Base-by-base conservation (phyloP, 1,140 invertebrate species). In the Saccostrea glomerata region DNA sequence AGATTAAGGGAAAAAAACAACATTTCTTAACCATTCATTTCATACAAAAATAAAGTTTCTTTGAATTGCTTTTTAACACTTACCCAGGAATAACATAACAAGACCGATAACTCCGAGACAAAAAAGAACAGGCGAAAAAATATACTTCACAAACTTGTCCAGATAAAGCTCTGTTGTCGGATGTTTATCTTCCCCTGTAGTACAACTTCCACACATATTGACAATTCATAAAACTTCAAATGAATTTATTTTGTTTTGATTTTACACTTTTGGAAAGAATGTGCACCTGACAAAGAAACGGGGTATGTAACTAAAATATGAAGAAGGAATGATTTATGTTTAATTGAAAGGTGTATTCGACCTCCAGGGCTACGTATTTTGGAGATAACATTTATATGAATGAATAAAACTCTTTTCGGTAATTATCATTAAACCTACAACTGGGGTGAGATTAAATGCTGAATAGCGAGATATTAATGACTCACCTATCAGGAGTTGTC, bases 111-210 rank as follows among this genome's bases (percentile, higher is more conserved):
- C 2, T 4, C 84, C 77, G 0, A 90, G 82, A 30, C 88, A 73
- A 36, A 82, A 82, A n/a, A 88, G 54, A 11, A 85, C 58, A n/a
- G 89, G 87, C 23, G 88, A 66, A 47, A 86, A 66, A 20, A 88
- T 56, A 54, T 84, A 90, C 54, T 90, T 90, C 17, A 90, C 30
- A 7, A 88, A 77, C 47, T 90, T 90, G 63, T 90, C 89, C 1
- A 86, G 54, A 85, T 88, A 90, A 15, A 88, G 66, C 12, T 90
- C 89, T 7, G 87, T 82, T 13, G 85, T 73, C 1, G 89, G 89
- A 15, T 83, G 73, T n/a, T 9, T 54, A 1, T 66, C 77, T 4
- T 66, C 85, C 13, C 20, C 58, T 5, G 36, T 56, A 63, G 86
- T 86, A 9, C 23, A 25, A n/a, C 36, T 86, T 77, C 30, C 30